A percentile compares a stretch with the other conserved stretches of the same genome.
Evolutionary conservation across 2,797 vertebrate species (phyloP).

Genomic region (Anguilla anguilla): DNA sequence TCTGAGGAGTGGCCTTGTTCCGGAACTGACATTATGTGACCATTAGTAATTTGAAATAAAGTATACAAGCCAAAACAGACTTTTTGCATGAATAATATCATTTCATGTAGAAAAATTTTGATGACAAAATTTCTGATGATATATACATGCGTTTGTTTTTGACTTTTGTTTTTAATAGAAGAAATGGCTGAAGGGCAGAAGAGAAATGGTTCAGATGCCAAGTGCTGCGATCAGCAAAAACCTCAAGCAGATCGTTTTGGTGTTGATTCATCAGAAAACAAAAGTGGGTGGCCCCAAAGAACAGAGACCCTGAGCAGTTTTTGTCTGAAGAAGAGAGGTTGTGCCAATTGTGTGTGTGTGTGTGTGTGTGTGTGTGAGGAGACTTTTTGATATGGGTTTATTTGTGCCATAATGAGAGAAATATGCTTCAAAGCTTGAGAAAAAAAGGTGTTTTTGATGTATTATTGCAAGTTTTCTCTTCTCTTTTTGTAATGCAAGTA

Average conservation of each 20-base stretch:
- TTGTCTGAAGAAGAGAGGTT: neutral
- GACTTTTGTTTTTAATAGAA: neutral
- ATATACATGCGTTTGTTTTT: neutral
- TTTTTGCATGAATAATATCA: no score
- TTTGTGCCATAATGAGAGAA: neutral
- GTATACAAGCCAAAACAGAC: no score
- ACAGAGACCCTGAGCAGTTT: neutral
- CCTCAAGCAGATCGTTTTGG: constrained; percentile 35
- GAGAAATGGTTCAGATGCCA: constrained; percentile 4
- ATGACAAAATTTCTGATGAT: no score
- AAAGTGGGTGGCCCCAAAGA: neutral
- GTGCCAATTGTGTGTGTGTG: neutral
- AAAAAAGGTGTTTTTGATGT: neutral
- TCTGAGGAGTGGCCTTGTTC: no score
- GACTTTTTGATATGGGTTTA: constrained; percentile 23
- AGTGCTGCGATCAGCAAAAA: constrained; percentile 41
- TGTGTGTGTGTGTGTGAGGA: neutral
- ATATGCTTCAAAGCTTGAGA: constrained; percentile 2
- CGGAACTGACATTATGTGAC: no score
- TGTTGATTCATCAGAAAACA: constrained; percentile 35
- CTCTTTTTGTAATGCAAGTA: neutral
- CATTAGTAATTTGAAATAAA: no score
- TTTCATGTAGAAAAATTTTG: no score
- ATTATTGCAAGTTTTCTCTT: neutral
- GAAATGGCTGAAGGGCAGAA: constrained; percentile 22